Percentiles rank a stretch among this genome's conserved stretches.
phyloP scores from a whole-genome alignment of 2,797 vertebrate genomes.

The Pseudocheirus occidentalis region DNA sequence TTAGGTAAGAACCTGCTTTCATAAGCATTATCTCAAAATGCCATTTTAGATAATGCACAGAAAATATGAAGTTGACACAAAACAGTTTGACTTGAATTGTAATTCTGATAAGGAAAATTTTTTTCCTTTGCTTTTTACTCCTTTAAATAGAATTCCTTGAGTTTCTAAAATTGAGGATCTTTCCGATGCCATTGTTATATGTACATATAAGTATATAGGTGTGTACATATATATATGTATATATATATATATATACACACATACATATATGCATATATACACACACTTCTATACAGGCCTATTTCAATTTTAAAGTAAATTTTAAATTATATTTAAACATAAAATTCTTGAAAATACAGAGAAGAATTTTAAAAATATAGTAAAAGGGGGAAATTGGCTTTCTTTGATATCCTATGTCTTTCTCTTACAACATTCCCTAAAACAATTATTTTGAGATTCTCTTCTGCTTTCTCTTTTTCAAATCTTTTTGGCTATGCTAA shows the following conservation, averaged over 20 bases:
- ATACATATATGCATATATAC: neutral
- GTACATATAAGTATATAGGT: too few relatives aligned
- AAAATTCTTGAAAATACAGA: neutral
- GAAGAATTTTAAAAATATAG: neutral
- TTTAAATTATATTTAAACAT: neutral
- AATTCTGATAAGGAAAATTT: constrained; percentile 1
- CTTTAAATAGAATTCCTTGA: neutral
- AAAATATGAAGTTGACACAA: neutral
- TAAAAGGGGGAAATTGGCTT: neutral
- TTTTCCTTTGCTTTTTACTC: neutral
- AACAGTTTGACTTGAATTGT: neutral
- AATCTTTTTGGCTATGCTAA: neutral
- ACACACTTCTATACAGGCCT: neutral
- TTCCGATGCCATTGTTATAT: neutral
- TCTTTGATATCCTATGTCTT: neutral
- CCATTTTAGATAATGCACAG: fast-evolving
- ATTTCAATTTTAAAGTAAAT: neutral
- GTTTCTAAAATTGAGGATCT: neutral
- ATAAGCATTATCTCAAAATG: neutral
- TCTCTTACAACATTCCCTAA: neutral
- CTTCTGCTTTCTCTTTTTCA: neutral
- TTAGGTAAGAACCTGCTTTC: neutral
- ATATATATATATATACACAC: neutral
- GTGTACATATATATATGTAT: neutral
- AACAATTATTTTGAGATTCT: neutral